Conservation (phyloP, 2,797 vertebrate genomes). For the Falco rusticolus region DNA sequence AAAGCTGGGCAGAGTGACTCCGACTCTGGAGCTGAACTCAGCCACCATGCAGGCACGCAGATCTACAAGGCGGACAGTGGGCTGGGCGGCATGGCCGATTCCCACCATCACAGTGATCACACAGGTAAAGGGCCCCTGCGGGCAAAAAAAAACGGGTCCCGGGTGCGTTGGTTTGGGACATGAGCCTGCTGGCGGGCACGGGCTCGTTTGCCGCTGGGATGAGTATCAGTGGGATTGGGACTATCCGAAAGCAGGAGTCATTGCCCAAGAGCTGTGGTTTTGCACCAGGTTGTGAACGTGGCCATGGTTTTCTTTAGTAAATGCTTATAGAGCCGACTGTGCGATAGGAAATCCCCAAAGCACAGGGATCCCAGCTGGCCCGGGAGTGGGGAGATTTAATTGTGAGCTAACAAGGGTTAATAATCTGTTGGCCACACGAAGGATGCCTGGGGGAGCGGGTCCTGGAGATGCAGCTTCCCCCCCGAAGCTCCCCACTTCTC, state of each 20-base stretch:
- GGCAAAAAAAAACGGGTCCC: rapidly evolving
- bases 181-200: rapidly evolving
- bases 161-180: rapidly evolving
- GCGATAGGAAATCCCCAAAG: rapidly evolving
- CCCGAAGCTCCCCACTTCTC: neutral
- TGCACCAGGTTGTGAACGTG: rapidly evolving
- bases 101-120: slow-evolving; percentile 88
- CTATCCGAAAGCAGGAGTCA: neutral
- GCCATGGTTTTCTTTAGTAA: rapidly evolving
- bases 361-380: rapidly evolving
- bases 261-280: neutral
- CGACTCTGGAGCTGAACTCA: slow-evolving; percentile 88
- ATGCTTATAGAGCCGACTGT: neutral
- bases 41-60: slow-evolving; percentile 80
- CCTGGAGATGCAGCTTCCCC: neutral
- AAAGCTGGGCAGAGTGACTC: slow-evolving; percentile 93
- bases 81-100: slow-evolving; percentile 81
- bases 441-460: neutral
- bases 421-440: rapidly evolving
- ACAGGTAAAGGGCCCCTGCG: slow-evolving; percentile 77
- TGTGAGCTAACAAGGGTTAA: neutral
- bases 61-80: slow-evolving; percentile 90
- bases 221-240: neutral
- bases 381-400: neutral
- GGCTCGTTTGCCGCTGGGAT: rapidly evolving